Conservation (phyloP, 2,113 vertebrate genomes). For the Pandion haliaetus region DNA sequence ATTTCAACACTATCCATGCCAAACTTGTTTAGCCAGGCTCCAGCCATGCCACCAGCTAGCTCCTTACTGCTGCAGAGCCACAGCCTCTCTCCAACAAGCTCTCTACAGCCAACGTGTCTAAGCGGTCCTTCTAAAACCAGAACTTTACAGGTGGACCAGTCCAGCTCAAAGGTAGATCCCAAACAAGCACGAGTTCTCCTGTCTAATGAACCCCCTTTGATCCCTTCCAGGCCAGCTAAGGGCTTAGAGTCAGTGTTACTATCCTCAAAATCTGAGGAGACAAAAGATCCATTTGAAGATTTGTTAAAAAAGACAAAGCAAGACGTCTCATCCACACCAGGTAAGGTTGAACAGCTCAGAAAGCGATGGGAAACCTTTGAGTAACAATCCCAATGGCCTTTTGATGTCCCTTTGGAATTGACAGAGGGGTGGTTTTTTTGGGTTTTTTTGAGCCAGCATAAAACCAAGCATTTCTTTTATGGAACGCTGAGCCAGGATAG, state of each 20-base stretch:
- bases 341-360: constrained; percentile 87
- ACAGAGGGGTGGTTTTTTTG: background rate
- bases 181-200: constrained; percentile 66
- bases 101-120: constrained; percentile 9
- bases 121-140: constrained; percentile 55
- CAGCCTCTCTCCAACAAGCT: constrained; percentile 11
- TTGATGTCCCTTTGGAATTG: background rate
- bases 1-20: constrained; percentile 77
- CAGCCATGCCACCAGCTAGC: constrained; percentile 62
- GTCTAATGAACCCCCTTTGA: constrained; percentile 54
- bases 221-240: constrained; percentile 68
- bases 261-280: constrained; percentile 57
- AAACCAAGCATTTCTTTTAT: background rate
- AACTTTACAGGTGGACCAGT: constrained; percentile 66
- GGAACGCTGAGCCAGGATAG: background rate
- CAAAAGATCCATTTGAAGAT: constrained; percentile 91
- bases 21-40: constrained; percentile 80
- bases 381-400: background rate
- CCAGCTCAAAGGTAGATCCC: constrained; percentile 71
- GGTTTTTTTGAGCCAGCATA: constrained; percentile 23
- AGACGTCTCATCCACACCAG: constrained; percentile 71
- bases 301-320: constrained; percentile 85
- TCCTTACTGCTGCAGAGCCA: constrained; percentile 66
- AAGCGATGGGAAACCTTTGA: constrained; percentile 96
- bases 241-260: constrained; percentile 61